Evolutionary conservation across 2,888 invertebrate species (phyloP).

Genomic region (Pheosia tremula): DNA sequence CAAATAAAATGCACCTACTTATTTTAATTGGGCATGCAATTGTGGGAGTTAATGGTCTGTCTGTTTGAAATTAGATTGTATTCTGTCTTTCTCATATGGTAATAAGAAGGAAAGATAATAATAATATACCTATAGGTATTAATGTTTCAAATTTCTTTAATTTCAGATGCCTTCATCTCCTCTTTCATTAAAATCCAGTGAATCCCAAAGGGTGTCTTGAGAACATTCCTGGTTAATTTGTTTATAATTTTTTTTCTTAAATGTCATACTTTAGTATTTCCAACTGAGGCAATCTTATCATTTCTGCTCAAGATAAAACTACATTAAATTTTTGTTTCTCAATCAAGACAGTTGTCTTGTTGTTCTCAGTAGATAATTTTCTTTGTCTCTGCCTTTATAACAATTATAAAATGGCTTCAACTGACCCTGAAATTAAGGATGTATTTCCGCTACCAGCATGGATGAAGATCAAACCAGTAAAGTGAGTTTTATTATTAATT

Average conservation of each 20-base stretch:
- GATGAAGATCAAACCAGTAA: constrained; percentile 88
- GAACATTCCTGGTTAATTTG: constrained; percentile 35
- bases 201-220: constrained; percentile 74
- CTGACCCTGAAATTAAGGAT: constrained; percentile 85
- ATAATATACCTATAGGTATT: background rate
- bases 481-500: constrained; percentile 56
- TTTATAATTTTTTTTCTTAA: constrained; percentile 24
- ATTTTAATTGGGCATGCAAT: too few relatives aligned
- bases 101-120: too few relatives aligned
- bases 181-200: constrained; percentile 62
- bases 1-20: too few relatives aligned
- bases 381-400: constrained; percentile 11
- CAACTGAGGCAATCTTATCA: constrained; percentile 72
- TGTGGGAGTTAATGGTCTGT: too few relatives aligned
- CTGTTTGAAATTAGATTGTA: too few relatives aligned
- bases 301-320: constrained; percentile 77
- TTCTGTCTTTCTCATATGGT: too few relatives aligned
- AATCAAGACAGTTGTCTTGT: constrained; percentile 47
- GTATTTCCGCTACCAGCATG: constrained; percentile 88
- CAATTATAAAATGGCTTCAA: constrained; percentile 67
- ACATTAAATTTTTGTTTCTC: constrained; percentile 52
- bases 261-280: constrained; percentile 53
- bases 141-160: constrained; percentile 35
- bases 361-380: constrained; percentile 17
- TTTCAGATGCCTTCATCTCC: constrained; percentile 72